A percentile compares a stretch with the other conserved stretches of the same genome.
Evolutionary conservation across 2,113 vertebrate species (phyloP).

Genomic region (Redunca redunca): DNA sequence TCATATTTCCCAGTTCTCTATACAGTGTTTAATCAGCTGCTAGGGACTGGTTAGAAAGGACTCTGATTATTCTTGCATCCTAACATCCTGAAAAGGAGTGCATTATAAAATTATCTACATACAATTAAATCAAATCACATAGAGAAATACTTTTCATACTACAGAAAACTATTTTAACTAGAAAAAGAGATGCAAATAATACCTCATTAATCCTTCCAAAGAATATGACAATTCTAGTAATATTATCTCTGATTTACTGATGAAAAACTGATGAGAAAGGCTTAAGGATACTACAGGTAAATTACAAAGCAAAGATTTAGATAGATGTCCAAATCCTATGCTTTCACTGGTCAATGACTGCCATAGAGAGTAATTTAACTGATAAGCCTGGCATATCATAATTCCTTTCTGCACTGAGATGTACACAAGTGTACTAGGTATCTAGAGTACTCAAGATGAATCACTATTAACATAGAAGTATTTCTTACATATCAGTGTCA

Average conservation of each 20-base stretch:
- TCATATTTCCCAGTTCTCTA: constrained; percentile 58
- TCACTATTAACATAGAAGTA: not conserved
- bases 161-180: constrained; percentile 34
- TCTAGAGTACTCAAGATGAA: not conserved
- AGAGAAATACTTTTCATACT: not conserved
- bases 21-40: constrained; percentile 68
- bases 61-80: constrained; percentile 41
- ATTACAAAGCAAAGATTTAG: constrained; percentile 22
- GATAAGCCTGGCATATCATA: not conserved
- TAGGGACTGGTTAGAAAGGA: constrained; percentile 39
- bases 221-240: not conserved
- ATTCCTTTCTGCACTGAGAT: not conserved
- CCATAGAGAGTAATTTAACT: constrained; percentile 6
- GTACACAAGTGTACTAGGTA: constrained; percentile 1
- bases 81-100: constrained; percentile 25
- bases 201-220: constrained; percentile 40
- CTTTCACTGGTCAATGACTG: not conserved
- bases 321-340: not conserved
- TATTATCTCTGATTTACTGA: constrained; percentile 11
- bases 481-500: not conserved
- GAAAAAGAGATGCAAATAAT: constrained; percentile 20
- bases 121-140: constrained; percentile 35
- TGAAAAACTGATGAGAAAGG: constrained; percentile 28
- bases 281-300: not conserved
- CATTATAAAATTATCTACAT: constrained; percentile 58